Conservation (phyloP, 2,113 vertebrate genomes). For the Tamias sibiricus region DNA sequence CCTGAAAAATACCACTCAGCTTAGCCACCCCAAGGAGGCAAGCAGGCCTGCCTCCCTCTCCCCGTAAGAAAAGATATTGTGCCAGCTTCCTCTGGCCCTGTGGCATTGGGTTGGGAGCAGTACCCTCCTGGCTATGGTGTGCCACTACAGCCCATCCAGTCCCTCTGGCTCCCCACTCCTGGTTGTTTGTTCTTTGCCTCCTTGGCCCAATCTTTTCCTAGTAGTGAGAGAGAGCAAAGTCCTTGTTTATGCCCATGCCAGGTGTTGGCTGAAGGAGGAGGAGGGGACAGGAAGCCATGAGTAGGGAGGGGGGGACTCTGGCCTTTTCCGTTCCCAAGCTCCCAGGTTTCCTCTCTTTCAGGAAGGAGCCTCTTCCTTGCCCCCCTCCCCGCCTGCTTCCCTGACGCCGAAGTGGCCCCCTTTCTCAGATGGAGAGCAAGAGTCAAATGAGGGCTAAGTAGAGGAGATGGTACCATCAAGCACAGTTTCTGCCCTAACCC, state of each 20-base stretch:
- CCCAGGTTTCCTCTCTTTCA: slow-evolving; percentile 84
- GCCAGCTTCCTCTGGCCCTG: slow-evolving; percentile 20
- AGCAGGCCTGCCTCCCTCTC: not conserved
- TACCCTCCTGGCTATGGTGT: not conserved
- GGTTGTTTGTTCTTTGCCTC: slow-evolving; percentile 42
- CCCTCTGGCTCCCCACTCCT: not conserved
- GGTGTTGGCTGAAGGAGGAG: slow-evolving; percentile 75
- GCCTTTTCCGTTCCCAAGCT: slow-evolving; percentile 84
- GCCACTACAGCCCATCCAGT: not conserved
- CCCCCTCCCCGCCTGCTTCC: slow-evolving; percentile 60
- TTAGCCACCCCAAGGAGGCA: not conserved
- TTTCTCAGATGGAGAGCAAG: slow-evolving; percentile 62
- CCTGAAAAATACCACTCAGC: not conserved
- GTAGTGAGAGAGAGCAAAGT: slow-evolving; percentile 76
- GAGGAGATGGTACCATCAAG: not conserved
- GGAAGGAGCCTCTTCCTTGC: slow-evolving; percentile 83
- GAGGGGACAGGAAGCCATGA: slow-evolving; percentile 78
- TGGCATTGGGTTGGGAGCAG: not conserved
- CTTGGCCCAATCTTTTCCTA: slow-evolving; percentile 34
- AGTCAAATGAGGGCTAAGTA: slow-evolving; percentile 15
- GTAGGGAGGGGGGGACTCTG: slow-evolving; percentile 67
- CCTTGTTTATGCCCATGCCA: slow-evolving; percentile 82
- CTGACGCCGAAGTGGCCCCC: slow-evolving; percentile 47
- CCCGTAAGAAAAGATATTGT: not conserved
- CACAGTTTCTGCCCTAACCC: not conserved